These are phyloP conservation scores for Eutrigla gurnardus DNA, from an alignment of 2,797 vertebrate species.

Conservation along the genomic window DNA sequence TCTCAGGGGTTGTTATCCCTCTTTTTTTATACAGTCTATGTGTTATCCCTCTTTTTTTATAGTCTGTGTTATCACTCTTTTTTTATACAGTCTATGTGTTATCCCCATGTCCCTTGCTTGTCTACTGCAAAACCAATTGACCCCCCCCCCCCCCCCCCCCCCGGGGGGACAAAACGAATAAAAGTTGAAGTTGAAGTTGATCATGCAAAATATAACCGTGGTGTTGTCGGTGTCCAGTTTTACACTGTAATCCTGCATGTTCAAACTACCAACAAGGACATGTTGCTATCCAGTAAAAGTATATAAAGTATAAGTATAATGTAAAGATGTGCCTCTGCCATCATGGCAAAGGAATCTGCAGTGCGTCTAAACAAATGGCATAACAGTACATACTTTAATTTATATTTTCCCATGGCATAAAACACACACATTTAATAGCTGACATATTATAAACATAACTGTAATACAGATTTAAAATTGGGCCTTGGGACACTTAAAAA, in stretches of 20 bases:
- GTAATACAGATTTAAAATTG: neutral
- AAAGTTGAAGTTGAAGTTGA: neutral
- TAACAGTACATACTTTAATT: slow-evolving; percentile 24
- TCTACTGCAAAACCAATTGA: too few relatives aligned
- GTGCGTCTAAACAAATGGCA: slow-evolving; percentile 16
- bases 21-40: too few relatives aligned
- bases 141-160: too few relatives aligned
- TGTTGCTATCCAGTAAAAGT: neutral
- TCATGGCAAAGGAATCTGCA: slow-evolving; percentile 1
- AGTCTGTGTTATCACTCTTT: too few relatives aligned
- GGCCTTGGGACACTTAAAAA: neutral
- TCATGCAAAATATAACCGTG: slow-evolving; percentile 3
- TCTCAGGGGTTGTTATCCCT: too few relatives aligned
- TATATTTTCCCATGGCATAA: slow-evolving; percentile 18
- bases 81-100: too few relatives aligned
- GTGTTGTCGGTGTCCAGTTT: neutral
- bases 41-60: too few relatives aligned
- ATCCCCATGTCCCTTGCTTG: too few relatives aligned
- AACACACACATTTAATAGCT: neutral
- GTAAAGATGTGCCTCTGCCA: slow-evolving; percentile 13
- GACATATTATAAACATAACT: neutral
- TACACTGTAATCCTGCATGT: slow-evolving; percentile 3
- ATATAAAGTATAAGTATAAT: too few relatives aligned
- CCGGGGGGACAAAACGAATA: too few relatives aligned
- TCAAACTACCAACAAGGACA: neutral